These are phyloP conservation scores for Tapirus terrestris DNA, from an alignment of 2,113 vertebrate genomes.

Conservation along the genomic window DNA sequence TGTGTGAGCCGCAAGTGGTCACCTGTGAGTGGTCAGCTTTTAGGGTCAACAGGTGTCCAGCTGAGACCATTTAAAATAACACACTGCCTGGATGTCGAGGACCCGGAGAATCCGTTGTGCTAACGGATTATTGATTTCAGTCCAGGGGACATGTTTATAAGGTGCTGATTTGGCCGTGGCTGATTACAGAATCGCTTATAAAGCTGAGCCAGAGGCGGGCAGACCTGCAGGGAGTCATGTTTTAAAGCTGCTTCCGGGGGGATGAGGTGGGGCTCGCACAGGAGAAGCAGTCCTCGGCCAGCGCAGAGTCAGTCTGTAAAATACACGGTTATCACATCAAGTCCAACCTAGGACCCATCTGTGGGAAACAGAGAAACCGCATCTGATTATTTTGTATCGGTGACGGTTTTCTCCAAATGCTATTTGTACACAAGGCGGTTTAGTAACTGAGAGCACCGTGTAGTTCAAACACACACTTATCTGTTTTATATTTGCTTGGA, in stretches of 20 bases:
- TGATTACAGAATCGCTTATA: background rate
- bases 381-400: background rate
- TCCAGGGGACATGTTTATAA: background rate
- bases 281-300: background rate
- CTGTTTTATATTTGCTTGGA: too few relatives aligned
- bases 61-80: background rate
- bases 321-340: accelerated
- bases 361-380: background rate
- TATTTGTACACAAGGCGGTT: background rate
- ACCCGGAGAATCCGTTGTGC: background rate
- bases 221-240: background rate
- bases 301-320: background rate
- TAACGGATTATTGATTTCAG: slow-evolving; percentile 46
- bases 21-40: background rate
- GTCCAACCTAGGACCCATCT: accelerated
- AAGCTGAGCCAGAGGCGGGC: accelerated
- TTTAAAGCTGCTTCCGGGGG: background rate
- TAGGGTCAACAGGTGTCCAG: background rate
- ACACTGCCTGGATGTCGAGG: background rate
- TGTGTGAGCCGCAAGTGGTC: slow-evolving; percentile 28
- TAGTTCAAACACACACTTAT: background rate
- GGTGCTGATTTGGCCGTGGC: background rate
- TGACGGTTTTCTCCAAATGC: background rate
- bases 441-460: background rate
- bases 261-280: accelerated